Base-by-base conservation (phyloP, 2,888 invertebrate species). In the Drosophila kanekoi region DNA sequence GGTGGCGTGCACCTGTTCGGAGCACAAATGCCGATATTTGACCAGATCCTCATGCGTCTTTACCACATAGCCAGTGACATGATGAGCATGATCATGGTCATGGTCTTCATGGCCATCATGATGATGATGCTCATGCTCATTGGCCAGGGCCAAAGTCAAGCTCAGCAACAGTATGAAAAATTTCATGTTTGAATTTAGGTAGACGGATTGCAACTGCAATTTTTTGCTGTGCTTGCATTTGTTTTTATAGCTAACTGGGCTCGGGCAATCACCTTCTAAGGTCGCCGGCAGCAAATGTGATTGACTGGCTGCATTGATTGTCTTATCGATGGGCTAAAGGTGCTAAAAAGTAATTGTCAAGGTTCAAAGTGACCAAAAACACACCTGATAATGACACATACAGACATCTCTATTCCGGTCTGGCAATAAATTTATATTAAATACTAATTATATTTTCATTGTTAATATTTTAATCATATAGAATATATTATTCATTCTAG, bases 11-110 rank as follows among this genome's bases (percentile, higher is more conserved):
- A 90, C 77, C 44, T 88, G 66, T 18, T 78, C 63, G 16, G 77
- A 78, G 61, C 93, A 92, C 0, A 81, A 71, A 0, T 74, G 58
- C 5, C 93, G 91, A 16, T 64, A 89, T 16, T 64, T 81, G 0
- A 82, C 28, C 35, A 92, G 73, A 77, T 92, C 92, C 0, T 90
- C 90, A 2, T 81, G 84, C 2, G 87, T 90, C 75, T 92, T 92
- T 4, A 92, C 86, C n/a, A 77, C 85, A 64, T 91, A 92, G 10
- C 80, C 84, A 0, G 52, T 10, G 18, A 48, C 60, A 8, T 77
- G 77, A 10, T 80, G 75, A 32, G 73, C 72, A 43, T 86, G 89
- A 4, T 81, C 81, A 51, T 87, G 49, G 13, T 72, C 67, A 28
- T 67, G 72, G 14, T 66, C 63, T 16, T 80, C 73, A 10, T 79